phyloP scores from a whole-genome alignment of 2,113 vertebrate species.

The Hippocampus zosterae region DNA sequence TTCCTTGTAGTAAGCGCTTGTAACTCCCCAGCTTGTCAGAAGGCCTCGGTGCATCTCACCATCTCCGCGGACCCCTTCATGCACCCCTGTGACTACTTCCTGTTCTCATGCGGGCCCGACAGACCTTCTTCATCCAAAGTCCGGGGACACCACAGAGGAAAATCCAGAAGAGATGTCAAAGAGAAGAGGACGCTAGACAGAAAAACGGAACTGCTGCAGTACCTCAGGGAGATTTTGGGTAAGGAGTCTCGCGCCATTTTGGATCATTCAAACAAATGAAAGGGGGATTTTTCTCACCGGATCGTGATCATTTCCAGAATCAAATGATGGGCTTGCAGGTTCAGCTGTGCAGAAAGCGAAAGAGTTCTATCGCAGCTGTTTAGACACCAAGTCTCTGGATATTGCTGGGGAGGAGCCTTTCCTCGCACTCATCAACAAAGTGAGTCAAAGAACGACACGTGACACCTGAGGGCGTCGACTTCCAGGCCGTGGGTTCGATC shows the following conservation, averaged over 20 bases:
- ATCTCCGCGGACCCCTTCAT: constrained; percentile 69
- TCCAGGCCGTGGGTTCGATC: too few relatives aligned
- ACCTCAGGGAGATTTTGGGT: constrained; percentile 69
- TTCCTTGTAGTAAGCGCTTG: constrained; percentile 54
- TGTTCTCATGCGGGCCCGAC: constrained; percentile 66
- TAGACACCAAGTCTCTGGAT: constrained; percentile 76
- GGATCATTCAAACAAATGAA: background rate
- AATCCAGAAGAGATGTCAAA: background rate
- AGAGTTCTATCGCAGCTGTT: constrained; percentile 81
- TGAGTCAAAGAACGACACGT: constrained; percentile 44
- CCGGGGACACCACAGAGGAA: constrained; percentile 15
- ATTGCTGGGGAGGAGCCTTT: constrained; percentile 73
- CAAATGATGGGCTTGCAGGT: constrained; percentile 6
- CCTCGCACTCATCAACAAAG: constrained; percentile 78
- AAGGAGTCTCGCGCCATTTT: constrained; percentile 8
- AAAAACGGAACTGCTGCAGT: constrained; percentile 43
- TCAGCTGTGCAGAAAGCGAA: constrained; percentile 78
- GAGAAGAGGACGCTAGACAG: constrained; percentile 48
- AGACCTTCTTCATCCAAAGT: constrained; percentile 11
- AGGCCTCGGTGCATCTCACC: constrained; percentile 58
- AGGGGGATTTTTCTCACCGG: background rate
- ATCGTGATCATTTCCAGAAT: constrained; percentile 57
- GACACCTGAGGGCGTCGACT: background rate
- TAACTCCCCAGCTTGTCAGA: constrained; percentile 58
- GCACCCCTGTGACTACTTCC: constrained; percentile 73